These are phyloP conservation scores for Ammodytes dubius DNA, from an alignment of 2,113 vertebrate species.

Conservation along the genomic window DNA sequence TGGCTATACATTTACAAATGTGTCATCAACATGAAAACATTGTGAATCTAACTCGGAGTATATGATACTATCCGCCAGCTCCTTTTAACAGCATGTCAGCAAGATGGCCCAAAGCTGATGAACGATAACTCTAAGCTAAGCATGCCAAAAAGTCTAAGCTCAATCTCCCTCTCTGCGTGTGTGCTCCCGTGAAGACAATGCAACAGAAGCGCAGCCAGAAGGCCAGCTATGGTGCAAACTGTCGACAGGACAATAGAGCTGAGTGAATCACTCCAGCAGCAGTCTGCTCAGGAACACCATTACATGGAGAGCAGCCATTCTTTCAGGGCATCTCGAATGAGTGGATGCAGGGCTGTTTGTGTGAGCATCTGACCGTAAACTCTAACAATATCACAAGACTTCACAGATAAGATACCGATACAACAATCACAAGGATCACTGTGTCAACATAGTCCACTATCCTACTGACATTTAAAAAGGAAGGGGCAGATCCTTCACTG, in stretches of 20 bases:
- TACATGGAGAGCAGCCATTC: slow-evolving; percentile 20
- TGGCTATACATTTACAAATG: not conserved
- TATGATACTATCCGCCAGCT: not conserved
- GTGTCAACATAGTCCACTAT: slow-evolving; percentile 39
- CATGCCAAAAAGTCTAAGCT: slow-evolving; percentile 57
- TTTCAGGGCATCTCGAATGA: slow-evolving; percentile 43
- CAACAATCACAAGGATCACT: slow-evolving; percentile 34
- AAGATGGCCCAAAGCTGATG: slow-evolving; percentile 40
- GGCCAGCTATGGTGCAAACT: slow-evolving; percentile 51
- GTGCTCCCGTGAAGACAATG: slow-evolving; percentile 56
- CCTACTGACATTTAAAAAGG: slow-evolving; percentile 1
- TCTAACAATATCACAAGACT: slow-evolving; percentile 11
- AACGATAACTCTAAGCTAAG: slow-evolving; percentile 36
- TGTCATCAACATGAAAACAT: not conserved
- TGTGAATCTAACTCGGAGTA: not conserved
- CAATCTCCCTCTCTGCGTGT: slow-evolving; percentile 50
- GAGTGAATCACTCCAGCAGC: slow-evolving; percentile 47
- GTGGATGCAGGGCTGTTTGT: not conserved
- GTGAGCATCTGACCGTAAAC: slow-evolving; percentile 15
- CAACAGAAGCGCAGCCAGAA: slow-evolving; percentile 60
- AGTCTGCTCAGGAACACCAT: slow-evolving; percentile 46
- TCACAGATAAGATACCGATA: slow-evolving; percentile 44
- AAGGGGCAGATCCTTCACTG: not conserved
- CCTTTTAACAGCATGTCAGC: slow-evolving; percentile 39
- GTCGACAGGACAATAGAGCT: slow-evolving; percentile 60